phyloP scores from a whole-genome alignment of 2,113 vertebrate genomes.

The Corynorhinus townsendii region DNA sequence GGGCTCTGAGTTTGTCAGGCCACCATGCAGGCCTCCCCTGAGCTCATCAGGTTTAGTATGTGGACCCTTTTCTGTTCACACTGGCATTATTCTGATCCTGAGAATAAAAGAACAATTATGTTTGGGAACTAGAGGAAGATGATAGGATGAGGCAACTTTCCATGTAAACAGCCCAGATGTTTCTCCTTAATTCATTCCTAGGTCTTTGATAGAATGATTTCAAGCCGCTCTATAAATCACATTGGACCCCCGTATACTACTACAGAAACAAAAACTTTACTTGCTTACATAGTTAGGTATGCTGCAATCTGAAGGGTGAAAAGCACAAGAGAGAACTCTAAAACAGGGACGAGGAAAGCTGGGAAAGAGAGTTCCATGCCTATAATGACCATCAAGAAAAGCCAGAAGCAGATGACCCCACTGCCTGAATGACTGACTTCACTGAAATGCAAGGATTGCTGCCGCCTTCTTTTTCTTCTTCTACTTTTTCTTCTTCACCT shows the following conservation, averaged over 20 bases:
- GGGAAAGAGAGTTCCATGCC: neutral
- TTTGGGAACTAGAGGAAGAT: neutral
- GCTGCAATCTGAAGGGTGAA: neutral
- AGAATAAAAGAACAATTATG: neutral
- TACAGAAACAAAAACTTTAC: neutral
- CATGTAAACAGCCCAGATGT: neutral
- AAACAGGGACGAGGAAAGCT: neutral
- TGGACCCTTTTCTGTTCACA: neutral
- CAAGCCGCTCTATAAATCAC: neutral
- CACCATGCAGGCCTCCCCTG: neutral
- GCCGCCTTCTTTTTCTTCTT: no score
- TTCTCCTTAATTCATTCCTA: neutral
- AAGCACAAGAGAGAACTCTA: neutral
- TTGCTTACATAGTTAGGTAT: neutral
- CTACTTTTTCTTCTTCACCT: no score
- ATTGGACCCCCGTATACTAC: neutral
- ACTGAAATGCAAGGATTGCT: neutral
- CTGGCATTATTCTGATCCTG: neutral
- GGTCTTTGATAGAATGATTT: neutral
- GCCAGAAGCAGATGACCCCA: neutral
- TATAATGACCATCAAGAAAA: neutral
- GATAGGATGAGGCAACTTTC: neutral
- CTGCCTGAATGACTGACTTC: neutral
- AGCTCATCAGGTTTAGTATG: neutral
- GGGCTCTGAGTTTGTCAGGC: neutral